Percentiles rank a stretch among this genome's conserved stretches.
Conservation (phyloP, 2,797 vertebrate species). For the Bradypodion ventrale region DNA sequence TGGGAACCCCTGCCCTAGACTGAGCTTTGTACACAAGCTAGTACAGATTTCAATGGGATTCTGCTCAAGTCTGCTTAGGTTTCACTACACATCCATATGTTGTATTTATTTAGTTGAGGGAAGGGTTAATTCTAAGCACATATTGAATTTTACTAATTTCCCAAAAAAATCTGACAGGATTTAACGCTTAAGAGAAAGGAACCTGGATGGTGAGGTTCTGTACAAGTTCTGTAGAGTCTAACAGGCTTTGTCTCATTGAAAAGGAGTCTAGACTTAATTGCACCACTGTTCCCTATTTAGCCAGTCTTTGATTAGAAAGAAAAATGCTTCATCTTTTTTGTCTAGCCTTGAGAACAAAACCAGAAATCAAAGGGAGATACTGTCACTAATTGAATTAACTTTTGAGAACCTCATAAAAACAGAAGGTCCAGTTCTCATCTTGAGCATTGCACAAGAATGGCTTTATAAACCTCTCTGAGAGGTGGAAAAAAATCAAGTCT, state of each 20-base stretch:
- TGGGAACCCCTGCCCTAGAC: too few species aligned
- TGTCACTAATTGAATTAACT: slow-evolving; percentile 27
- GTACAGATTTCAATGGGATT: not conserved
- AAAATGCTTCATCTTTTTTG: slow-evolving; percentile 6
- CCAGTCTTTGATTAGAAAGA: slow-evolving; percentile 28
- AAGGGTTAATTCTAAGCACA: not conserved
- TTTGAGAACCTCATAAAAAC: slow-evolving; percentile 23
- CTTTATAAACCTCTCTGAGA: not conserved
- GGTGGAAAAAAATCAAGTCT: not conserved
- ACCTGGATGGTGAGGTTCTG: not conserved
- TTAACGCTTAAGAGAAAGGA: not conserved
- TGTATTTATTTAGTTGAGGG: not conserved
- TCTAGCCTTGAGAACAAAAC: slow-evolving; percentile 46
- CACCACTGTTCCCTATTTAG: slow-evolving; percentile 24
- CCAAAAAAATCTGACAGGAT: not conserved
- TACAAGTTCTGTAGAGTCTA: not conserved
- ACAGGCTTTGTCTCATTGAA: slow-evolving; percentile 20
- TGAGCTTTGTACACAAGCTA: not conserved
- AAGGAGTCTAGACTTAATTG: not conserved
- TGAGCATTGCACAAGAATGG: slow-evolving; percentile 6
- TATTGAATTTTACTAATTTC: slow-evolving; percentile 16
- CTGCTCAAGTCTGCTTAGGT: not conserved
- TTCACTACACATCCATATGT: not conserved
- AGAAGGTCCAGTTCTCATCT: slow-evolving; percentile 4
- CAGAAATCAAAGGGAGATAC: slow-evolving; percentile 44